These are phyloP conservation scores for Pseudomyrmex dendroicus DNA, from an alignment of 1,140 invertebrate species.

Conservation along the genomic window DNA sequence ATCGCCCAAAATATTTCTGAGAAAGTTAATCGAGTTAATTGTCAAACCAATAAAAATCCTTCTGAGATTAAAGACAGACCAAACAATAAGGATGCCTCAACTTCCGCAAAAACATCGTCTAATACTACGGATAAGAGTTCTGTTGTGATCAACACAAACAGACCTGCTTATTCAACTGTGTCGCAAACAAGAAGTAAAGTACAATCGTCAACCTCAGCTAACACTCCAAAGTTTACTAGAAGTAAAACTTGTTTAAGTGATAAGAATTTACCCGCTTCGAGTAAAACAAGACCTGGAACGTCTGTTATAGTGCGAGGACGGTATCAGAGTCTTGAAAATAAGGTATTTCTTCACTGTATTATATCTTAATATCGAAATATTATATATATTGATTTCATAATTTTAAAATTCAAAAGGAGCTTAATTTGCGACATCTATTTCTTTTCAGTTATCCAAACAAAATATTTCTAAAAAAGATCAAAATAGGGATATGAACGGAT, in stretches of 20 bases:
- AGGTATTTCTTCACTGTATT: constrained; percentile 51
- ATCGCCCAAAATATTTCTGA: constrained; percentile 50
- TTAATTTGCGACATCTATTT: constrained; percentile 1
- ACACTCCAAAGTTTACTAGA: constrained; percentile 78
- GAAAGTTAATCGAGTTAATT: constrained; percentile 62
- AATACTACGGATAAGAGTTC: constrained; percentile 54
- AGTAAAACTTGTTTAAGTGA: constrained; percentile 83
- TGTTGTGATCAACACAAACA: constrained; percentile 34
- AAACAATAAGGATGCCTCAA: constrained; percentile 72
- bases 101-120: constrained; percentile 60
- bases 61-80: constrained; percentile 73
- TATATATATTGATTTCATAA: neutral
- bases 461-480: constrained; percentile 58
- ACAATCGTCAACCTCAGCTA: constrained; percentile 58
- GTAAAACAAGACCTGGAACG: constrained; percentile 75
- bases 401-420: constrained; percentile 22
- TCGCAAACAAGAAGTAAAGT: constrained; percentile 77
- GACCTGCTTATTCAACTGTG: constrained; percentile 84
- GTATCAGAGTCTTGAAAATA: constrained; percentile 70
- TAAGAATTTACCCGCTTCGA: constrained; percentile 66
- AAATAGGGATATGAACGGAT: constrained; percentile 75
- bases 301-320: constrained; percentile 76
- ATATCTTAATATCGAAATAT: neutral
- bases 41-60: constrained; percentile 76
- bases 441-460: constrained; percentile 67